phyloP scores from a whole-genome alignment of 1,140 invertebrate genomes.

The Bombus turneri region DNA sequence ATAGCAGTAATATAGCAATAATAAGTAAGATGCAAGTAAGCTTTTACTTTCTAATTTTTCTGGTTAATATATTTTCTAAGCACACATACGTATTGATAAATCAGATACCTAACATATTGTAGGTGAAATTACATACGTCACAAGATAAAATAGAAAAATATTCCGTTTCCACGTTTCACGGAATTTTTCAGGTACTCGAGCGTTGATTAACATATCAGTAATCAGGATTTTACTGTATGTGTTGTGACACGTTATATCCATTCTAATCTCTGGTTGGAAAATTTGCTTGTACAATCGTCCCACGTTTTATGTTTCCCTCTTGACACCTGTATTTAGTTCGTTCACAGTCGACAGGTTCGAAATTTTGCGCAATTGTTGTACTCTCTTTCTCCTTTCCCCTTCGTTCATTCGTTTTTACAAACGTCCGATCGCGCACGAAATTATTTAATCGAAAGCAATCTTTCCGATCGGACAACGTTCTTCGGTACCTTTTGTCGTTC shows the following conservation, averaged over 20 bases:
- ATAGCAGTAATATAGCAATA: neutral
- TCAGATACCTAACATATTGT: neutral
- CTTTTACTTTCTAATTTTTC: neutral
- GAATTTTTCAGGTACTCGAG: neutral
- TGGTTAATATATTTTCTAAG: neutral
- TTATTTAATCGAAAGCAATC: slow-evolving; percentile 6
- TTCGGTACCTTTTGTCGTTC: neutral
- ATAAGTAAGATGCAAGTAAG: neutral
- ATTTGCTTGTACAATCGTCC: neutral
- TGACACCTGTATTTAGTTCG: neutral
- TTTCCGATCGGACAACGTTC: neutral
- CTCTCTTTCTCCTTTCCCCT: neutral
- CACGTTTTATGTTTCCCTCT: neutral
- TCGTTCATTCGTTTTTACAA: neutral
- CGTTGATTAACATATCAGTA: neutral
- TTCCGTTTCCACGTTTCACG: neutral
- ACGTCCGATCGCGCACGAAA: neutral
- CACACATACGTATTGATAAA: neutral
- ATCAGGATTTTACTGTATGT: neutral
- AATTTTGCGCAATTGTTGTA: neutral
- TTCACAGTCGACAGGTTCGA: neutral
- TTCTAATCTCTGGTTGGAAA: neutral
- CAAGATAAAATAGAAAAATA: neutral
- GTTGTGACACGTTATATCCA: neutral
- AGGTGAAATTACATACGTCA: neutral